Evolutionary conservation across 37 sponge, comb jelly and placozoan genomes (phyloP).

Genomic region (Mnemiopsis leidyi): DNA sequence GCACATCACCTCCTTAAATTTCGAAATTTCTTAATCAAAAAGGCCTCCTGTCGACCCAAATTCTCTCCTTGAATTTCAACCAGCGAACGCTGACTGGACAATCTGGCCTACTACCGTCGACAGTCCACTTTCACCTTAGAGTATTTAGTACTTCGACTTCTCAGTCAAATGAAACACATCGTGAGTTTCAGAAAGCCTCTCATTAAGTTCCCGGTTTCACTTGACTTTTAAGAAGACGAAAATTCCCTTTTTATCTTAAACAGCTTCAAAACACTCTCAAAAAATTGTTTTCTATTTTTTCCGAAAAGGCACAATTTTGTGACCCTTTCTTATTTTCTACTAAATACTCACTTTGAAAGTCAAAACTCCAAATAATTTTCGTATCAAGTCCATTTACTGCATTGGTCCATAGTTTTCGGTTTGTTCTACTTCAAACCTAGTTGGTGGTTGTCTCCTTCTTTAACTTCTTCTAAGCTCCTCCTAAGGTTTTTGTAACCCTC

Average conservation of each 20-base stretch:
- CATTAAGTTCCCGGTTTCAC: neutral
- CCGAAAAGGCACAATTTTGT: neutral
- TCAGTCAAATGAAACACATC: neutral
- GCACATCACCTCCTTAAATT: neutral
- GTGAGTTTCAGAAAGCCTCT: neutral
- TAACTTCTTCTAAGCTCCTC: neutral
- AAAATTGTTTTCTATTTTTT: neutral
- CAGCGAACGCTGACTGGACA: neutral
- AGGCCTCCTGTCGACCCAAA: neutral
- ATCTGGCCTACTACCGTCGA: neutral
- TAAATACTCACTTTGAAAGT: neutral
- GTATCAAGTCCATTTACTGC: neutral
- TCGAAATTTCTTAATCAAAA: neutral
- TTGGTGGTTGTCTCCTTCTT: neutral
- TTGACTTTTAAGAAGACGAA: neutral
- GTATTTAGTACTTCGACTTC: neutral
- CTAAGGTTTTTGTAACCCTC: neutral
- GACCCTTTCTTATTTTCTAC: neutral
- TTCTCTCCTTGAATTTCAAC: neutral
- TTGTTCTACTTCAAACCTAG: neutral
- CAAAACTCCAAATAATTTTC: neutral
- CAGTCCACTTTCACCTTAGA: neutral
- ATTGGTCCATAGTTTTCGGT: neutral
- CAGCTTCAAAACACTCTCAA: neutral
- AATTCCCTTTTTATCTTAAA: neutral